Evolutionary conservation across 2,113 vertebrate species (phyloP), one percentile per base, ranked within the genome.

Genomic region (Cyprinodon variegatus): DNA sequence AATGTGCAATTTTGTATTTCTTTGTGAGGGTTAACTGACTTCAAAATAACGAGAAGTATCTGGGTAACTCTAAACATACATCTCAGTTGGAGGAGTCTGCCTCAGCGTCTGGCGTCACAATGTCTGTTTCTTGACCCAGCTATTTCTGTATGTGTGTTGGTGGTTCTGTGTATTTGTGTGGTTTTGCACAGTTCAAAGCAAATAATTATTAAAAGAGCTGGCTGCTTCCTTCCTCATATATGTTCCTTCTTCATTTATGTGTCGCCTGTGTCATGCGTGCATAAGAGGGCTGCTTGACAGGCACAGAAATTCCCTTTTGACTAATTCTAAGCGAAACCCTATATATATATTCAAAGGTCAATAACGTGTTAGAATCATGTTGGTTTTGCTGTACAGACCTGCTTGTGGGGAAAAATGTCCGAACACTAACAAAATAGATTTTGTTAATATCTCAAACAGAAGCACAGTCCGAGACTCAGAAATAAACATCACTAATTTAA

Each of bases 141-240:
- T 79, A 29, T 76, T 75, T 80, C 17, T 78, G n/a, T 82, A 15
- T 82, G 50, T 83, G 66, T 72, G 77, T 85, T 72, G 61, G 62
- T 11, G 13, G 86, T 85, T 84, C 61, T 83, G 38, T 77, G 80
- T 79, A 78, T 62, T 29, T 61, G 83, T 53, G 72, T 82, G 75
- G 64, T 87, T 82, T 81, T 48, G 7, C 2, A 5, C 61, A 36
- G 29, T 80, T 71, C 43, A 45, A 57, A 78, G 46, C 41, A 76
- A 77, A 40, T 43, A 22, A 6, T 80, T 84, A 91, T 90, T 91
- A 90, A 91, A 90, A 86, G 68, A 82, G 63, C 69, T 72, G 61
- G 75, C 64, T 74, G 65, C 77, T 89, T 89, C 74, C 85, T 89
- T 87, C 81, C 69, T 86, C 61, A 17, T 79, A 22, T 0, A 77